phyloP scores from a whole-genome alignment of 2,888 invertebrate genomes.

The Suillia variegata region DNA sequence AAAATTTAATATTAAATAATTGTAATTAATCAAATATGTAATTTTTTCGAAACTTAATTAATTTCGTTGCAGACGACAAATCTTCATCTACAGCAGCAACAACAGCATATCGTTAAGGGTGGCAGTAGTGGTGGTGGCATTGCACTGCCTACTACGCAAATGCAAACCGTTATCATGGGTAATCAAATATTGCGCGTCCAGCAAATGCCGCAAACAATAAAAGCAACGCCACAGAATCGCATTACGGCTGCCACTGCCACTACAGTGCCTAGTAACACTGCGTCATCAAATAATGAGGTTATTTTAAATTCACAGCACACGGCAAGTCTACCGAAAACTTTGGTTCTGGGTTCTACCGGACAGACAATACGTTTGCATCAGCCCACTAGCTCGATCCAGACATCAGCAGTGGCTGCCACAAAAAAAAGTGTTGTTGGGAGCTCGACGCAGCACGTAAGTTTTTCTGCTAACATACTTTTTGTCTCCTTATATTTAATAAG shows the following conservation, averaged over 20 bases:
- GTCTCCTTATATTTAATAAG: no score
- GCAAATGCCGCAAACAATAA: conserved; percentile 36
- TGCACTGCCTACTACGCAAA: conserved; percentile 32
- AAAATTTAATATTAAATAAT: no score
- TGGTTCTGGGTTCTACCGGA: conserved; percentile 50
- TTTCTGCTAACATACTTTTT: no score
- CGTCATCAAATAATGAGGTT: conserved; percentile 23
- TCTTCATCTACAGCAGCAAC: conserved; percentile 9
- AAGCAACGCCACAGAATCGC: conserved; percentile 20
- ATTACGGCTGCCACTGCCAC: conserved; percentile 20
- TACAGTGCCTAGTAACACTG: conserved; percentile 34
- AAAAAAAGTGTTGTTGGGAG: conserved; percentile 9
- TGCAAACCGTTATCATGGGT: conserved; percentile 61
- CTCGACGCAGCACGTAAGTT: conserved; percentile 13
- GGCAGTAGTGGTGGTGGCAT: conserved; percentile 21
- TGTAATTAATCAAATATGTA: background rate
- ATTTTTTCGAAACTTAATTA: background rate
- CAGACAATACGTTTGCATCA: conserved; percentile 53
- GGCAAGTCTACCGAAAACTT: conserved; percentile 44
- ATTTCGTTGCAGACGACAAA: conserved; percentile 2
- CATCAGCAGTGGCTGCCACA: conserved; percentile 13
- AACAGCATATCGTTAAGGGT: no score
- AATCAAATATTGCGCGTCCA: conserved; percentile 59
- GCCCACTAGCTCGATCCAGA: no score
- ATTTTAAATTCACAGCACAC: conserved; percentile 25